phyloP scores from a whole-genome alignment of 2,888 invertebrate genomes.

The Tanypteryx hageni region DNA sequence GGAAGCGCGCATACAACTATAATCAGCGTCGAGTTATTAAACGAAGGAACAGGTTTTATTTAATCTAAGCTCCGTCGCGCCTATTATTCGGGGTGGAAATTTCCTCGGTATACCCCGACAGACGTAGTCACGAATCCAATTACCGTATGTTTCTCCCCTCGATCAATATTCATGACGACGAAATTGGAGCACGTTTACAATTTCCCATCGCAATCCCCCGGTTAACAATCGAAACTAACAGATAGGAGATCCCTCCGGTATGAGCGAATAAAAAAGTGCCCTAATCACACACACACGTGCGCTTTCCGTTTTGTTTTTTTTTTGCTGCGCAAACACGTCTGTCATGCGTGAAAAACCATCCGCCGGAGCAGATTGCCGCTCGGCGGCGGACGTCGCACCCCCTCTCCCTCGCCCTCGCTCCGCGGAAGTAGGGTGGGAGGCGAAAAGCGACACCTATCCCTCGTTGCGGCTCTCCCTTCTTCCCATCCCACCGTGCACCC shows the following conservation, averaged over 20 bases:
- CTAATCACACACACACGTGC: not conserved
- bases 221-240: not conserved
- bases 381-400: not conserved
- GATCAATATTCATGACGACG: not conserved
- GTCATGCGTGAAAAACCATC: slow-evolving; percentile 20
- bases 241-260: not conserved
- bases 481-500: not conserved
- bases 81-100: no score
- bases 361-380: not conserved
- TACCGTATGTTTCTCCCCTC: not conserved
- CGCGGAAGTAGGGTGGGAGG: not conserved
- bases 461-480: no score
- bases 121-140: no score
- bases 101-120: no score
- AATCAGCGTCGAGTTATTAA: no score
- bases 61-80: no score
- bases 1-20: no score
- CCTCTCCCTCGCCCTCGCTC: not conserved
- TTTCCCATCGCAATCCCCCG: not conserved
- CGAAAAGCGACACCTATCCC: no score
- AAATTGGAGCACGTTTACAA: not conserved
- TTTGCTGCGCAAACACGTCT: not conserved
- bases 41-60: no score
- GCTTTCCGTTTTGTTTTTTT: not conserved
- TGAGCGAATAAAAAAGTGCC: not conserved